phyloP scores from a whole-genome alignment of 2,797 vertebrate genomes.

The Tinamus major region DNA sequence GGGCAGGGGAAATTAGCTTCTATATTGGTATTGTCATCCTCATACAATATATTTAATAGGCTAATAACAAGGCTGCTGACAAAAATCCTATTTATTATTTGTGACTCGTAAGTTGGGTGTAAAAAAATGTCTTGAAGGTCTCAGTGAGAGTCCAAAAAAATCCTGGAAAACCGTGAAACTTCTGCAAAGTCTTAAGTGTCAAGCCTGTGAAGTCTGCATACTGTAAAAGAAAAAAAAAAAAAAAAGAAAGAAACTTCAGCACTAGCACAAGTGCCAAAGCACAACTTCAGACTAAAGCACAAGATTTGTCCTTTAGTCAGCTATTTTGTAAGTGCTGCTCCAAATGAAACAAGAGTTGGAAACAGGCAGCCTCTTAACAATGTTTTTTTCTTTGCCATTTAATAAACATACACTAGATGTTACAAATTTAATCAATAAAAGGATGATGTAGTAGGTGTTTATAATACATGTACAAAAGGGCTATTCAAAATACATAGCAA shows the following conservation, averaged over 20 bases:
- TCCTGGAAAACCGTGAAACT: background rate
- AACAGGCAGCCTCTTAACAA: constrained; percentile 4
- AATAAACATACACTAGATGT: constrained; percentile 56
- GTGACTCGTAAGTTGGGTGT: background rate
- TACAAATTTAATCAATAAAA: constrained; percentile 71
- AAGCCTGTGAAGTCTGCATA: constrained; percentile 35
- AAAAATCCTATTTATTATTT: background rate
- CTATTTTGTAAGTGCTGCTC: constrained; percentile 1
- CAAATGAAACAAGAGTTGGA: constrained; percentile 20
- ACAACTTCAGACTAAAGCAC: too few species aligned
- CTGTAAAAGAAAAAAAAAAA: constrained; percentile 50
- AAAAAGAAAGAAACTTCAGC: constrained; percentile 33
- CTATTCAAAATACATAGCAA: constrained; percentile 67
- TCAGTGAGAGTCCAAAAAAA: background rate
- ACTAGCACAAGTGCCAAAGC: background rate
- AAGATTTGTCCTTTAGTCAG: constrained; percentile 40
- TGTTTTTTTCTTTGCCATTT: constrained; percentile 13
- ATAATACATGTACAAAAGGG: constrained; percentile 59
- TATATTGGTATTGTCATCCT: background rate
- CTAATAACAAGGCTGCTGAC: background rate
- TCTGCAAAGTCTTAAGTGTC: constrained; percentile 42
- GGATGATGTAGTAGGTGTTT: constrained; percentile 54
- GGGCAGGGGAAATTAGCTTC: background rate
- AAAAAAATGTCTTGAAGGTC: background rate
- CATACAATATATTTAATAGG: background rate